Base-by-base conservation (phyloP, 2,113 vertebrate species). In the Cyprinodon variegatus region DNA sequence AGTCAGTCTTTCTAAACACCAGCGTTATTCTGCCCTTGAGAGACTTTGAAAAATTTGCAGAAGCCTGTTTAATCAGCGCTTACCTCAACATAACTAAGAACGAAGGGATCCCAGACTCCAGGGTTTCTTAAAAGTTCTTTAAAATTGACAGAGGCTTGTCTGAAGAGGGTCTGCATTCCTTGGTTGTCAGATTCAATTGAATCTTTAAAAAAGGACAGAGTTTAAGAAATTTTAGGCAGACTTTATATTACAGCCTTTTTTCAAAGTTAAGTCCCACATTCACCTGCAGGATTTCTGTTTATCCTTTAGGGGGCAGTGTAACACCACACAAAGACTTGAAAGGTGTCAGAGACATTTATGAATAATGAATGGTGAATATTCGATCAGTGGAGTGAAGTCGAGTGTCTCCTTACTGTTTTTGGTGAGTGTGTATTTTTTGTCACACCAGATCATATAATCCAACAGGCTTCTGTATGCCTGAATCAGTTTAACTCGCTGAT, bases 31-130 rank as follows among this genome's bases (percentile, higher is more conserved):
- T 53, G 17, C 17, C 50, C 20, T 53, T 53, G 5, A 53, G 17
- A 53, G 7, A 8, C 14, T 50, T 50, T 50, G 48, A 50, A 50
- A 41, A 41, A 41, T 60, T 11, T 11, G 20, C 9, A 20, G n/a
- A 29, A 22, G 7, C n/a, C 38, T 29, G 7, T 11, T 53, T 41
- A 10, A 64, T 46, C 13, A 64, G 9, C 45, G 74, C 93, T 95
- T 91, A 97, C 97, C 82, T 98, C 93, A 68, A 98, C 91, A 0
- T 97, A 99, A 89, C 95, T 91, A 12, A 95, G 90, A 71, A 99
- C 93, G 73, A 99, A 99, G 10, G 93, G 87, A 76, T 99, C 97
- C 98, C 97, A 99, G 60, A 99, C 84, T 12, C 98, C 98, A 39
- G 98, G 97, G 64, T 81, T 78, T 82, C 91, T 92, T 72, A 98